Conservation (phyloP, 2,888 invertebrate genomes). For the Andrena camellia region DNA sequence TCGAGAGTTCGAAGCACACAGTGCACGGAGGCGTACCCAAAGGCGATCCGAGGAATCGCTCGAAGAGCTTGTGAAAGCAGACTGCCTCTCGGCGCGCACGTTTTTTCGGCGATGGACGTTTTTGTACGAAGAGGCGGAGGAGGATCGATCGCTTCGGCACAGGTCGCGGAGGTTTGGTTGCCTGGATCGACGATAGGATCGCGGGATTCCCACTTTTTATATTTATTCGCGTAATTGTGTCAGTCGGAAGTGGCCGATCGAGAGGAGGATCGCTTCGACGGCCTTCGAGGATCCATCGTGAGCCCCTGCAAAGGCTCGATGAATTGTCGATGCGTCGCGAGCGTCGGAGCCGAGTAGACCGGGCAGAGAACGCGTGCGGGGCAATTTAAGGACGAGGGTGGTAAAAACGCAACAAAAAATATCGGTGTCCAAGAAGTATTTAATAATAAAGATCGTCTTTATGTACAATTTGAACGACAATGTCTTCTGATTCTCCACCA, state of each 20-base stretch:
- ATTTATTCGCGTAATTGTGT: conserved; percentile 12
- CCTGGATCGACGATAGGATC: conserved; percentile 17
- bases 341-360: neutral
- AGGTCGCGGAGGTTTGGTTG: neutral
- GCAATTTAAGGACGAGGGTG: conserved; percentile 1
- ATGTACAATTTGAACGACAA: conserved; percentile 79
- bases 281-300: conserved; percentile 8
- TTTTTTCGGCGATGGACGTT: neutral
- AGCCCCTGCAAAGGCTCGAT: conserved; percentile 12
- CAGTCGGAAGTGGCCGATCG: neutral
- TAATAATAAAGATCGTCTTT: conserved; percentile 84
- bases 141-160: neutral
- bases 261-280: conserved; percentile 12
- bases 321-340: conserved; percentile 10
- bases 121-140: neutral
- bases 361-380: conserved; percentile 7
- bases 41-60: neutral
- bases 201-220: conserved; percentile 10
- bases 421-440: conserved; percentile 83
- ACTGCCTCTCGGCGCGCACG: neutral
- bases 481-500: neutral
- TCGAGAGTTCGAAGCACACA: conserved; percentile 1
- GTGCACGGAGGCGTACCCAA: neutral
- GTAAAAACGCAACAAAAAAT: conserved; percentile 74
- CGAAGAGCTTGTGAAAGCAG: neutral